Evolutionary conservation across 2,888 invertebrate genomes (phyloP).

Genomic region (Acronicta alni): DNA sequence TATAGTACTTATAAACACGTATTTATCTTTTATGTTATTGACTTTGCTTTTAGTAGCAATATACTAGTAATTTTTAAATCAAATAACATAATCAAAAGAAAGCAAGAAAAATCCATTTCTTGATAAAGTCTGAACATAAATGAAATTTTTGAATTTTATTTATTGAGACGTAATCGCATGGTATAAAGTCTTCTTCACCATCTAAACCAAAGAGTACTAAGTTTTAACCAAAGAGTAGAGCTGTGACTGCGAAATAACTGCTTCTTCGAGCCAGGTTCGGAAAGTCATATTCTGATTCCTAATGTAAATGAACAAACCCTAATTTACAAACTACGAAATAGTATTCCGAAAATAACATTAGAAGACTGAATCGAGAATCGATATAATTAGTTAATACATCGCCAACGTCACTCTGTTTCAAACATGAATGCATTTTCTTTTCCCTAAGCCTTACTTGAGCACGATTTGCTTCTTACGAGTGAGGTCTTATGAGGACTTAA

Average conservation of each 20-base stretch:
- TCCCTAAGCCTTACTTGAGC: slow-evolving; percentile 55
- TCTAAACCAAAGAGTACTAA: too few relatives aligned
- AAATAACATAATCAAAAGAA: background rate
- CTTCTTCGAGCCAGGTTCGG: too few relatives aligned
- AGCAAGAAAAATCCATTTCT: background rate
- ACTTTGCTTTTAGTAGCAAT: slow-evolving; percentile 1
- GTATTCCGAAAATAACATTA: background rate
- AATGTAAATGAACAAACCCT: too few relatives aligned
- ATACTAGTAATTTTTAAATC: slow-evolving; percentile 1
- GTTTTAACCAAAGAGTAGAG: too few relatives aligned
- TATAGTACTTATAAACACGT: background rate
- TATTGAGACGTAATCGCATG: too few relatives aligned
- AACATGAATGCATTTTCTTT: slow-evolving; percentile 10
- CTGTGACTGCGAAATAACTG: too few relatives aligned
- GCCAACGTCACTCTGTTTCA: slow-evolving; percentile 9
- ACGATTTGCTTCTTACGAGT: slow-evolving; percentile 60
- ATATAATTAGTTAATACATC: background rate
- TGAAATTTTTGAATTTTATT: too few relatives aligned
- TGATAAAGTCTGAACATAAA: too few relatives aligned
- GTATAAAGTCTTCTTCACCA: too few relatives aligned
- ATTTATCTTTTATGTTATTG: slow-evolving; percentile 21
- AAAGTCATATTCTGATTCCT: too few relatives aligned
- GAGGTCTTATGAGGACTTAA: slow-evolving; percentile 49
- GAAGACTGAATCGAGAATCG: background rate
- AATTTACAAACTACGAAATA: background rate